A percentile compares a stretch with the other conserved stretches of the same genome.
phyloP scores from a whole-genome alignment of 2,888 invertebrate genomes.

The Phorcus lineatus region DNA sequence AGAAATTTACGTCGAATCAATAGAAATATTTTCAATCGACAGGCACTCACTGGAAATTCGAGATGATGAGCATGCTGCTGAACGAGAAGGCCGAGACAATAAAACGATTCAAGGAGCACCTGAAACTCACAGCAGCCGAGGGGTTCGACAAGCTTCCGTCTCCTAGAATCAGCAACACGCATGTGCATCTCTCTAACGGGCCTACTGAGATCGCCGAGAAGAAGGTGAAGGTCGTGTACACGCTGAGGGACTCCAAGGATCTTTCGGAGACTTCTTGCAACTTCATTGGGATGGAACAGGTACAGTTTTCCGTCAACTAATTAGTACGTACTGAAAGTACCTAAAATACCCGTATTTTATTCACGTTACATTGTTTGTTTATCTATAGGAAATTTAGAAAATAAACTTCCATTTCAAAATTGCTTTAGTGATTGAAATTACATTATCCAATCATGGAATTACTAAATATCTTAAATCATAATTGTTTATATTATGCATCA shows the following conservation, averaged over 20 bases:
- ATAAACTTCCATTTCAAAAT: too few species aligned
- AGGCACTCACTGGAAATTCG: background rate
- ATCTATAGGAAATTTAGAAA: too few species aligned
- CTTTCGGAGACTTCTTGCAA: background rate
- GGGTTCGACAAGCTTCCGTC: background rate
- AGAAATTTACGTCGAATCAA: too few species aligned
- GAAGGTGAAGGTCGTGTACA: background rate
- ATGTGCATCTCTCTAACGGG: background rate
- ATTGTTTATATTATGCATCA: too few species aligned
- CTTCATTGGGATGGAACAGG: background rate
- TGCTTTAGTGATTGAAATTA: too few species aligned
- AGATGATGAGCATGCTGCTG: background rate
- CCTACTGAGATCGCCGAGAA: background rate
- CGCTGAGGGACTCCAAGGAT: background rate
- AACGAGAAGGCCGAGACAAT: background rate
- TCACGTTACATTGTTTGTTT: too few species aligned
- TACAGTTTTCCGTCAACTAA: background rate
- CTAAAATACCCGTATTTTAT: too few species aligned
- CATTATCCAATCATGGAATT: too few species aligned
- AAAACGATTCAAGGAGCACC: background rate
- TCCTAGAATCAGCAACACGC: background rate
- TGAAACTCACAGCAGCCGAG: background rate
- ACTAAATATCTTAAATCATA: too few species aligned
- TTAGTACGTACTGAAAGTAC: too few species aligned
- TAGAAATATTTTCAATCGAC: background rate